Evolutionary conservation across 2,888 invertebrate species (phyloP), one percentile per base, ranked within the genome.

Genomic region (Ischnus inquisitorius): DNA sequence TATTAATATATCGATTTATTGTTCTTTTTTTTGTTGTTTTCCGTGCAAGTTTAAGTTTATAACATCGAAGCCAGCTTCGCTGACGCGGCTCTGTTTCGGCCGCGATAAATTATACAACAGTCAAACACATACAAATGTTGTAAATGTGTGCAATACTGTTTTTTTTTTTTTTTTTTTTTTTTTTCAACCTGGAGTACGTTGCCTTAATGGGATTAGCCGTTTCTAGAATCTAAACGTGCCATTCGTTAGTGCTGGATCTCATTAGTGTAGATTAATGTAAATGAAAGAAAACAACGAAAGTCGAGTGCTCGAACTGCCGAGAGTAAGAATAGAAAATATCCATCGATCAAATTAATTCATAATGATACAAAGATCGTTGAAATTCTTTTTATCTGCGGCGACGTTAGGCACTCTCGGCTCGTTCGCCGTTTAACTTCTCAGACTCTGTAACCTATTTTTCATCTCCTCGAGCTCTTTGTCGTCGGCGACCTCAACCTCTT

Each of bases 391-490:
- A 28, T 74, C 64, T 64, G 72, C 62, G 34, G 54, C 8, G 54
- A 25, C 12, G 51, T 54, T 19, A 71, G 54, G 48, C 34, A 2
- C n/a, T 54, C 28, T 71, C 6, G 39, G 60, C 14, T 39, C n/a
- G 22, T 4, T n/a, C 19, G n/a, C 48, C 1, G 39, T 60, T 94
- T 97, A 98, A 90, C 98, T 98, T 87, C 98, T 95, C 74, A 99
- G 94, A 46, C 98, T 97, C 89, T 98, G 97, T 80, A 99, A 95
- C 87, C 99, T 94, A 81, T 96, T 96, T 93, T 98, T 97, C 98
- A 99, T 98, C 91, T 98, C 98, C 89, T 97, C 97, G n/a, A 98
- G 94, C 87, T 98, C 98, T 82, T 96, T 97, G 65, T 97, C 97
- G 69, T 96, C 96, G 19, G 95, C 95, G 80, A 96, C 96, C 41